Percentiles rank a stretch among this genome's conserved stretches.
Evolutionary conservation across 2,113 vertebrate genomes (phyloP).

Genomic region (Mesocricetus auratus): DNA sequence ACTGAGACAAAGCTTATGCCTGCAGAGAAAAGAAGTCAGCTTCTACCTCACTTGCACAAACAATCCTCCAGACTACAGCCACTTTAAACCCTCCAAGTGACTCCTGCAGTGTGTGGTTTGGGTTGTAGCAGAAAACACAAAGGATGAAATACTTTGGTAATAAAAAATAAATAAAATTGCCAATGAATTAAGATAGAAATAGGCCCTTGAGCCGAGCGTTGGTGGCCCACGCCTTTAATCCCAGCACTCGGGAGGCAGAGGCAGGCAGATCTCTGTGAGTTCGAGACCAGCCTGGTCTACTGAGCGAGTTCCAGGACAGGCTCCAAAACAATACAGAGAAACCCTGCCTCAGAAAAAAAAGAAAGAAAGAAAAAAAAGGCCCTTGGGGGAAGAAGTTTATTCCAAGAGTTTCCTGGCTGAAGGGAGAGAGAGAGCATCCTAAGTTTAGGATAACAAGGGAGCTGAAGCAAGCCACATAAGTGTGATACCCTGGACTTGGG

Average conservation of each 20-base stretch:
- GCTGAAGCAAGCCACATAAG: neutral
- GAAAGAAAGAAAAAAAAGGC: too few relatives aligned
- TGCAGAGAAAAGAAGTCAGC: neutral
- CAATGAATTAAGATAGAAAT: slow-evolving; percentile 28
- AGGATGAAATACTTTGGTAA: neutral
- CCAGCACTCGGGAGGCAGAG: too few relatives aligned
- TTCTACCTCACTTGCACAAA: neutral
- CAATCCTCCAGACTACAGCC: neutral
- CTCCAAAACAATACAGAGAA: too few relatives aligned
- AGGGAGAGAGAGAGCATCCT: neutral
- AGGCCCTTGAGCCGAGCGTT: too few relatives aligned
- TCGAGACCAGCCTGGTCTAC: too few relatives aligned
- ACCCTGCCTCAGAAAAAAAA: too few relatives aligned
- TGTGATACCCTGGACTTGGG: neutral
- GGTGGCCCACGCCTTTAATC: too few relatives aligned
- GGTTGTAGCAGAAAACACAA: slow-evolving; percentile 28
- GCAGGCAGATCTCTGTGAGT: too few relatives aligned
- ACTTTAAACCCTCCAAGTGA: neutral
- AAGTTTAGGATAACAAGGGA: slow-evolving; percentile 56
- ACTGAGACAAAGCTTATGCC: neutral
- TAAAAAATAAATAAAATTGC: neutral
- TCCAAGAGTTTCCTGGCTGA: neutral
- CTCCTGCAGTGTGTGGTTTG: neutral
- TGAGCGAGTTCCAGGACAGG: too few relatives aligned
- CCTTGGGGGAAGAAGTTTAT: neutral